Percentiles rank a stretch among this genome's conserved stretches.
Conservation (phyloP, 2,888 invertebrate species). For the Caenorhabditis sp. region DNA sequence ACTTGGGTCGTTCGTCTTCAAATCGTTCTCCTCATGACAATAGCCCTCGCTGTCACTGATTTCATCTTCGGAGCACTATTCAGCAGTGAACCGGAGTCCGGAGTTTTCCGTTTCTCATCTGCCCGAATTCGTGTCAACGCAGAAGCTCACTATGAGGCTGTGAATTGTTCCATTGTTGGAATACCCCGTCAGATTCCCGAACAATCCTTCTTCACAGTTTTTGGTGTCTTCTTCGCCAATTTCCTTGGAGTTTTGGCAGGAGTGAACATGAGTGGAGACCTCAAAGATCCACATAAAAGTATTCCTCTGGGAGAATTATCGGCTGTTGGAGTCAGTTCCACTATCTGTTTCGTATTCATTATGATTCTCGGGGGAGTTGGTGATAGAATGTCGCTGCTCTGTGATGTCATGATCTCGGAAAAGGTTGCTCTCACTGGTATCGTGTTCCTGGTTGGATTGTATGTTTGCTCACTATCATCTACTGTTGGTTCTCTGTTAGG, state of each 20-base stretch:
- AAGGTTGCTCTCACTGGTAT: constrained; percentile 86
- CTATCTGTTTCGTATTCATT: constrained; percentile 93
- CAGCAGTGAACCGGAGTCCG: constrained; percentile 88
- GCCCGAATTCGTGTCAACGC: constrained; percentile 87
- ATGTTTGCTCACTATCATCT: constrained; percentile 96
- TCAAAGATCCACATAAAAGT: constrained; percentile 92
- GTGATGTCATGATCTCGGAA: constrained; percentile 93
- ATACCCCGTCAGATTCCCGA: constrained; percentile 84
- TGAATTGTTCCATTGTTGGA: constrained; percentile 71
- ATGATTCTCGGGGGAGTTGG: constrained; percentile 92
- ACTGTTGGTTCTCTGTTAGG: constrained; percentile 97
- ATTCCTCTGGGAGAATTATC: constrained; percentile 96
- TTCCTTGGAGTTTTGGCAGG: constrained; percentile 97
- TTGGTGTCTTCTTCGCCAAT: constrained; percentile 97
- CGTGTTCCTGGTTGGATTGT: constrained; percentile 92
- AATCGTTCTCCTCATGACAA: constrained; percentile 91
- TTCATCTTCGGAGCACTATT: constrained; percentile 95
- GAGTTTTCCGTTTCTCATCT: constrained; percentile 92
- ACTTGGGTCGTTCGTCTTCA: constrained; percentile 98
- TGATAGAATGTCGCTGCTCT: constrained; percentile 89
- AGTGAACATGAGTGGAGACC: constrained; percentile 98
- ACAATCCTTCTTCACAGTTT: constrained; percentile 95
- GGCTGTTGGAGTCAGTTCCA: constrained; percentile 92
- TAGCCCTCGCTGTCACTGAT: constrained; percentile 93
- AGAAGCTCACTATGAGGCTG: constrained; percentile 88